These are phyloP conservation scores for Drosophila pseudoobscura DNA, from an alignment of 1,140 invertebrate genomes.

Conservation along the genomic window DNA sequence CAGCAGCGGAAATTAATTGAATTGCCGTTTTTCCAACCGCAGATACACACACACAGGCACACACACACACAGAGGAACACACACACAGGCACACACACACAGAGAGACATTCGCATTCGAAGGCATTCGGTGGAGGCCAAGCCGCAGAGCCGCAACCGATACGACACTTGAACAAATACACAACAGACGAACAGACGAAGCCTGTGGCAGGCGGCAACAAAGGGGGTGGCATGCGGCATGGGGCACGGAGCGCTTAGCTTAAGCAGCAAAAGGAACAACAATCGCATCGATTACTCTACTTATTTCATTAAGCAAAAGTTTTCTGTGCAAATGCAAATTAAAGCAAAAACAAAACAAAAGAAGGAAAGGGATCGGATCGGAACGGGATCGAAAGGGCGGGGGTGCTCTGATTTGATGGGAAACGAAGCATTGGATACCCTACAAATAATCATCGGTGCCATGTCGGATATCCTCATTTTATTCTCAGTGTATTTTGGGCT, in stretches of 20 bases:
- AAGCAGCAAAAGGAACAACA: conserved; percentile 49
- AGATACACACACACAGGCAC: conserved; percentile 3
- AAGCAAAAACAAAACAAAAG: conserved; percentile 53
- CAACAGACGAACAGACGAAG: conserved; percentile 17
- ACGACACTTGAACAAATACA: conserved; percentile 78
- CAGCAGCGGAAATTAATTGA: conserved; percentile 78
- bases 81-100: background rate
- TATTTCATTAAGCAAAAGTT: conserved; percentile 75
- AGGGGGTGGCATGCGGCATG: background rate
- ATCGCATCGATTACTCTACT: conserved; percentile 72
- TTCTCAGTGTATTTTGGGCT: too few species aligned
- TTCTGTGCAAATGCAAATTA: conserved; percentile 62
- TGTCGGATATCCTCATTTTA: too few species aligned
- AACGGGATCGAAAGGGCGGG: background rate
- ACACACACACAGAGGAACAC: background rate
- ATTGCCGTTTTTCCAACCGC: conserved; percentile 73
- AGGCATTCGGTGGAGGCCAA: conserved; percentile 47
- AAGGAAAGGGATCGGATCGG: conserved; percentile 1
- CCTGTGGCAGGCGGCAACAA: conserved; percentile 8
- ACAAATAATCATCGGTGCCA: too few species aligned
- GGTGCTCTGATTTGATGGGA: too few species aligned
- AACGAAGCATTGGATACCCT: too few species aligned
- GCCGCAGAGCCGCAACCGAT: conserved; percentile 77
- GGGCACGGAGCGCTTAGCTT: conserved; percentile 39
- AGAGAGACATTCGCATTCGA: conserved; percentile 25